Percentiles rank a stretch among this genome's conserved stretches.
These are phyloP conservation scores for Trichogramma evanescens DNA, from an alignment of 2,888 invertebrate species.

Conservation along the genomic window DNA sequence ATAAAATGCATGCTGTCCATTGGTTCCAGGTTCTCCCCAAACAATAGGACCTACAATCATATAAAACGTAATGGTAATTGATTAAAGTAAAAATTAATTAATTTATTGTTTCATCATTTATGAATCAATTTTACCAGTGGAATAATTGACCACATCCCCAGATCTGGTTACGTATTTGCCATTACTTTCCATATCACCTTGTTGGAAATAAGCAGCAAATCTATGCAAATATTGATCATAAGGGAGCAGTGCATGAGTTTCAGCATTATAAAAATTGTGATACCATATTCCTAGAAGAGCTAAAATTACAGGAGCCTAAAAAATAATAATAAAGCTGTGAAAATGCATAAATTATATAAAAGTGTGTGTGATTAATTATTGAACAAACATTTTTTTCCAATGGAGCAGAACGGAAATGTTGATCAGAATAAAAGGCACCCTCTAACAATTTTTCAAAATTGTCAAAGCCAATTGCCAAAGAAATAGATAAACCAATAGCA, in stretches of 20 bases:
- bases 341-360: neutral
- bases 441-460: constrained; percentile 87
- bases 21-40: constrained; percentile 99
- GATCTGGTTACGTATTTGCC: constrained; percentile 84
- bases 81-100: neutral
- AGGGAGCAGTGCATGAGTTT: constrained; percentile 92
- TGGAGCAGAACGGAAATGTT: constrained; percentile 82
- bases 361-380: neutral
- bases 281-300: constrained; percentile 93
- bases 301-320: constrained; percentile 83
- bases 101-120: neutral
- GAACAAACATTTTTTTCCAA: constrained; percentile 80
- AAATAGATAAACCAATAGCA: constrained; percentile 96
- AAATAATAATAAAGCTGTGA: constrained; percentile 5
- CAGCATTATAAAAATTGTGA: constrained; percentile 86
- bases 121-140: constrained; percentile 45
- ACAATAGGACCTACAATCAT: constrained; percentile 40
- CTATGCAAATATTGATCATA: constrained; percentile 99
- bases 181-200: constrained; percentile 99
- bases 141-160: constrained; percentile 54
- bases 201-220: constrained; percentile 99
- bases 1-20: constrained; percentile 99
- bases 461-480: constrained; percentile 85
- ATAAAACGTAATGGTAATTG: neutral
- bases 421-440: constrained; percentile 90